A percentile compares a stretch with the other conserved stretches of the same genome.
Conservation (phyloP, 2,113 vertebrate species). For the Spea bombifrons region DNA sequence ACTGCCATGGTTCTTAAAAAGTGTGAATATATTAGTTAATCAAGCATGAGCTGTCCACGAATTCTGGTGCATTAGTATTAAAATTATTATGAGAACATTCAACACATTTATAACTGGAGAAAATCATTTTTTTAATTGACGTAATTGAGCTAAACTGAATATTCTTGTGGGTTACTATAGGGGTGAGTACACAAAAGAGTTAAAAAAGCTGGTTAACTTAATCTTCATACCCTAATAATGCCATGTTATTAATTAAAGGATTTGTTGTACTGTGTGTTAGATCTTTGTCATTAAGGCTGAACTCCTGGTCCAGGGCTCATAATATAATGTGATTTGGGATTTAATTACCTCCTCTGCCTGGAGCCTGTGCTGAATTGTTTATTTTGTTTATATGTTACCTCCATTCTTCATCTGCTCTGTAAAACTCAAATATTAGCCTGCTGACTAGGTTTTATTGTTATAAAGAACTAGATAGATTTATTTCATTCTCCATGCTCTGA, state of each 20-base stretch:
- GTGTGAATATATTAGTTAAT: constrained; percentile 5
- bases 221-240: constrained; percentile 3
- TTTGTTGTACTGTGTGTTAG: constrained; percentile 10
- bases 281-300: constrained; percentile 10
- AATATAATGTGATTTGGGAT: constrained; percentile 23
- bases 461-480: no score
- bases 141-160: no score
- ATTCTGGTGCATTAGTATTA: background rate
- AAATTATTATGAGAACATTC: background rate
- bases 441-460: no score
- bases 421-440: no score
- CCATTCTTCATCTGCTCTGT: constrained; percentile 5
- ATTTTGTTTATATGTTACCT: background rate
- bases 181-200: background rate
- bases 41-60: constrained; percentile 1
- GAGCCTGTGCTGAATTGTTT: background rate
- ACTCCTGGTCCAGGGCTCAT: constrained; percentile 12
- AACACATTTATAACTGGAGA: no score
- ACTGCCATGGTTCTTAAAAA: constrained; percentile 1
- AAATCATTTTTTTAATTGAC: no score
- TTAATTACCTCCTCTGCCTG: constrained; percentile 20
- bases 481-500: no score
- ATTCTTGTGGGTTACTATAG: background rate
- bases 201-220: background rate
- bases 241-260: constrained; percentile 13